Evolutionary conservation across 1,140 invertebrate species (phyloP), one percentile per base, ranked within the genome.

Genomic region (Hyposmocoma kahamanoa): DNA sequence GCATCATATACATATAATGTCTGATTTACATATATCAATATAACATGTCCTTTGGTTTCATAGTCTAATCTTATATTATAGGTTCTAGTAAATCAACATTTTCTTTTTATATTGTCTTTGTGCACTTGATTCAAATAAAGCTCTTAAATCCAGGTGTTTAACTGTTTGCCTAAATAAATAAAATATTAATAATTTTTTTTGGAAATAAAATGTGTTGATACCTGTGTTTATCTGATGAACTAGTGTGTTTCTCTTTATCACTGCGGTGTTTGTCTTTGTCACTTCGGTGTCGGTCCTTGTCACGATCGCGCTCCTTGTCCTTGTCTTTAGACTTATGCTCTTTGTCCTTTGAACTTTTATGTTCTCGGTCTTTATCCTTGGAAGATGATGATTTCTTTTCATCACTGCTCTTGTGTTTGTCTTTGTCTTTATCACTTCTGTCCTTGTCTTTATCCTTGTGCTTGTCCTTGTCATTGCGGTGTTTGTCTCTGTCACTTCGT

Each of bases 221-320:
- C 71, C 73, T 81, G 54, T 83, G 74, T 57, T 84, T 84, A 34
- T 84, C 80, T 70, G 82, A 84, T 49, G 81, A 81, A 67, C 75
- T 87, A 47, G 82, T 84, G 56, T 90, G 87, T 59, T 87, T 89
- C 18, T 91, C 89, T 43, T 90, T 89, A 52, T 90, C 72, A 47
- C 67, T 48, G 51, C 59, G 26, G 56, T 75, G 78, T 56, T 74
- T 89, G 60, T 72, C 82, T 60, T 64, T 88, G 58, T 61, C 81
- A 66, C 73, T 88, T 64, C 11, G 74, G 60, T 67, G 63, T 15
- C 65, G 64, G 39, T 87, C 82, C 52, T 84, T 87, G 39, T 86
- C 83, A 15, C 68, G 73, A 21, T 75, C 75, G 18, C 59, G 62
- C 20, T 81, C 88, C 20, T 43, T 54, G 51, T 89, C 87, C 41